phyloP scores from a whole-genome alignment of 1,140 invertebrate species.

The Polyergus mexicanus region DNA sequence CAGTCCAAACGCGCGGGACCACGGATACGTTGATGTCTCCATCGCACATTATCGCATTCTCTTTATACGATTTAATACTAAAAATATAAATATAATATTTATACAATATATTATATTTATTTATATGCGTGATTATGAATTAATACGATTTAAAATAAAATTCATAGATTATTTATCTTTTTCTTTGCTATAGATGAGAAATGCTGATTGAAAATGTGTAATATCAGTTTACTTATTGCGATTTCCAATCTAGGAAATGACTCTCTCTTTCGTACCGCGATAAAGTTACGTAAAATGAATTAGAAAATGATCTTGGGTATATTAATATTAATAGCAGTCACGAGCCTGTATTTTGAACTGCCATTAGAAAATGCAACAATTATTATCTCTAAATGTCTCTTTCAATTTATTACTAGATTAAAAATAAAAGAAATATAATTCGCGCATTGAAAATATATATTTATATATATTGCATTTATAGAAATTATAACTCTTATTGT shows the following conservation, averaged over 20 bases:
- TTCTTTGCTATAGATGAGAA: not conserved
- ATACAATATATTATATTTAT: too few species aligned
- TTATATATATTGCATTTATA: not conserved
- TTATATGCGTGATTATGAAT: not conserved
- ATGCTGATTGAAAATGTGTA: not conserved
- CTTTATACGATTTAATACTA: not conserved
- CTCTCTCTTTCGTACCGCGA: slow-evolving; percentile 3
- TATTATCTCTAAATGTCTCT: slow-evolving; percentile 21
- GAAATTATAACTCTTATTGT: not conserved
- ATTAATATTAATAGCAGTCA: slow-evolving; percentile 13
- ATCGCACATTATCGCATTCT: not conserved
- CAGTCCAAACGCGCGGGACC: slow-evolving; percentile 26
- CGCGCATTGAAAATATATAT: not conserved
- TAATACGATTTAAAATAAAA: not conserved
- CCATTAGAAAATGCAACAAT: not conserved
- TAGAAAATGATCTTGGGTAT: slow-evolving; percentile 32
- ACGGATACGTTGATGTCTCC: slow-evolving; percentile 37
- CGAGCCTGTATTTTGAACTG: not conserved
- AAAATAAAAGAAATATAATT: not conserved
- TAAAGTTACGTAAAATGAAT: slow-evolving; percentile 43
- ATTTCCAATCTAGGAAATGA: slow-evolving; percentile 43
- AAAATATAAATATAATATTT: not conserved
- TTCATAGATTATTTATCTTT: not conserved
- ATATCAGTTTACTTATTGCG: not conserved
- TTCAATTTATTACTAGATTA: not conserved